phyloP scores from a whole-genome alignment of 92 coral and sea anemone species.

The Paragorgia papillata region DNA sequence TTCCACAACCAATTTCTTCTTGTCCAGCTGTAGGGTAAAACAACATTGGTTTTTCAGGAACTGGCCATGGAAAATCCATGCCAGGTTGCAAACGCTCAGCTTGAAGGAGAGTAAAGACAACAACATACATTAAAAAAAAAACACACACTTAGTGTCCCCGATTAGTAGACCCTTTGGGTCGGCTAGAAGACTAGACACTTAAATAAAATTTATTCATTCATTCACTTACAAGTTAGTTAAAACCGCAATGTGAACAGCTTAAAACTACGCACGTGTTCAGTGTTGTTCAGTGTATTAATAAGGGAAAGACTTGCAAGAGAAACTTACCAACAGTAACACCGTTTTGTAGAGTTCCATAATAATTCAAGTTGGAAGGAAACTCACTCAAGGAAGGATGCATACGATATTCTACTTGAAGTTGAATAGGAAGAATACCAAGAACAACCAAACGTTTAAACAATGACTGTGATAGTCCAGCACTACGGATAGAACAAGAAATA shows the following conservation, averaged over 20 bases:
- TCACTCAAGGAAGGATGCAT: constrained; percentile 99
- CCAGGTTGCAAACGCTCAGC: constrained; percentile 98
- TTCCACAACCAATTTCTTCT: constrained; percentile 99
- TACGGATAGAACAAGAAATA: constrained; percentile 13
- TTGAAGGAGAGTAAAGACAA: neutral
- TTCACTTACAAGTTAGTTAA: no score
- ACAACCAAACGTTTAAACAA: constrained; percentile 98
- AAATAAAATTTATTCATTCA: no score
- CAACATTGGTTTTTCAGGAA: constrained; percentile 96
- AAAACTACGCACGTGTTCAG: no score
- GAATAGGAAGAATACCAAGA: constrained; percentile 97
- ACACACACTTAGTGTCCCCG: no score
- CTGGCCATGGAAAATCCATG: constrained; percentile 99
- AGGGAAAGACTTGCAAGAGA: no score
- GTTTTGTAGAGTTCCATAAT: constrained; percentile 98
- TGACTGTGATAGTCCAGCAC: constrained; percentile 99
- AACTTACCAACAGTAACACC: constrained; percentile 91
- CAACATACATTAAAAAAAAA: no score
- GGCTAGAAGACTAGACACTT: no score
- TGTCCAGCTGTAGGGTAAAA: constrained; percentile 97
- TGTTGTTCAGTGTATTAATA: no score
- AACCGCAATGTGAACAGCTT: no score
- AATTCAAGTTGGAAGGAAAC: constrained; percentile 97
- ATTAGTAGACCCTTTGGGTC: no score
- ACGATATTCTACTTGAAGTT: constrained; percentile 97